Base-by-base conservation (phyloP, 1,140 invertebrate genomes). In the Drosophila orena region DNA sequence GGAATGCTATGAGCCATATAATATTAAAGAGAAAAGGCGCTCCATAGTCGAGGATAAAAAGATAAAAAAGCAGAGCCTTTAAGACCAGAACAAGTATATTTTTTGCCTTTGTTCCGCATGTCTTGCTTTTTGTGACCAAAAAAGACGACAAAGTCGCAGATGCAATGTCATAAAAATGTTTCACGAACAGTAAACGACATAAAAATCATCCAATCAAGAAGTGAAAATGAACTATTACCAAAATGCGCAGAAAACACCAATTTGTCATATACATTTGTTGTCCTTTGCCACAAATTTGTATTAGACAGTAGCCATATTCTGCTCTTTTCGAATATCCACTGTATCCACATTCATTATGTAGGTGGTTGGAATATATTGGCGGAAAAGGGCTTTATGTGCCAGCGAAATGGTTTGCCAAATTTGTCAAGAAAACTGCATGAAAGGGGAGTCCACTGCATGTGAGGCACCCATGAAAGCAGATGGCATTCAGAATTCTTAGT, bases 321-420 rank as follows among this genome's bases (percentile, higher is more conserved):
- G 27, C 27, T 30, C 1, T 8, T 30, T 30, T 8, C 30, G 30
- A 30, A 3, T 10, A 30, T 30, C 8, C 2, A 57, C 50, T 57
- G 65, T 71, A 35, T n/a, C 4, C 40, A 34, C 4, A 20, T 71
- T 52, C 37, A 70, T 70, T 49, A 70, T 49, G 35, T 71, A 70
- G 50, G 64, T 55, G 52, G 50, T 27, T 49, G 22, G 24, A 17
- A 53, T 42, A 70, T 69, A 70, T 69, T 69, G 64, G 49, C 66
- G 69, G 62, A 34, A 47, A 4, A 12, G n/a, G 34, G 34, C 50
- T 54, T 56, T 56, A 47, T 70, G 64, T 69, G 64, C 42, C 42
- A 70, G 15, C 11, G 35, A 70, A 56, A 47, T 70, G 27, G 66
- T 56, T 69, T 10, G 66, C 49, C 65, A 47, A 70, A 70, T 70